phyloP scores from a whole-genome alignment of 2,888 invertebrate genomes.

The Ditylenchus weischeri region DNA sequence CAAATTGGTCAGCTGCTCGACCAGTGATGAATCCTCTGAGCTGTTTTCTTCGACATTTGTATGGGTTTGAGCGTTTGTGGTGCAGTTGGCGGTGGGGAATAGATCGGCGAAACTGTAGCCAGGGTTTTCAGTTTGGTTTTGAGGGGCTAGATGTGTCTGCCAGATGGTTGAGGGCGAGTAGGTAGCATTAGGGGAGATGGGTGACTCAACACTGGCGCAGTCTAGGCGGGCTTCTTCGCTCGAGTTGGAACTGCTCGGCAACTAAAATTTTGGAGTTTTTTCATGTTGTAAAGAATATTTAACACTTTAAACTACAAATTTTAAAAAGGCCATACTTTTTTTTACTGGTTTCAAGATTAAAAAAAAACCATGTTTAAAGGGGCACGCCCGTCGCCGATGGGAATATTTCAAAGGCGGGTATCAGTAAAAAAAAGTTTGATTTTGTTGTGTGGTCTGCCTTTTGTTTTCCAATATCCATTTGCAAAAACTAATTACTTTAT shows the following conservation, averaged over 20 bases:
- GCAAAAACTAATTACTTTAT: no score
- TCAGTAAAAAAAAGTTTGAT: neutral
- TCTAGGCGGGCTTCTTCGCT: neutral
- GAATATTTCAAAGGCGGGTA: no score
- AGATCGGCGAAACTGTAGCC: conserved; percentile 2
- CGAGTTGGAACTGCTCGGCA: neutral
- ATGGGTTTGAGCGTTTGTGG: no score
- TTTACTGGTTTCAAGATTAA: no score
- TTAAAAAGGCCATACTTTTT: no score
- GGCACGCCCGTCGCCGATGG: no score
- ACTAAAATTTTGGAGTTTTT: neutral
- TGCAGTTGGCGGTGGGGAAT: neutral
- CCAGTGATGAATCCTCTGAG: neutral
- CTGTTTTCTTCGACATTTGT: neutral
- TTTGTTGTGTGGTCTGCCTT: neutral
- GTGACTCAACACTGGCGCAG: neutral
- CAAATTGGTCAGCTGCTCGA: neutral
- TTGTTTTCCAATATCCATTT: no score
- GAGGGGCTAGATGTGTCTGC: neutral
- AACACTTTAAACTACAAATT: no score
- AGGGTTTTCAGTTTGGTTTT: neutral
- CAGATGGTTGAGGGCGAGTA: neutral
- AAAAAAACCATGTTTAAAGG: neutral
- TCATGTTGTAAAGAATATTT: neutral
- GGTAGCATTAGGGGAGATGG: neutral